Conservation (phyloP, 2,888 invertebrate genomes). For the Magallana nippona region DNA sequence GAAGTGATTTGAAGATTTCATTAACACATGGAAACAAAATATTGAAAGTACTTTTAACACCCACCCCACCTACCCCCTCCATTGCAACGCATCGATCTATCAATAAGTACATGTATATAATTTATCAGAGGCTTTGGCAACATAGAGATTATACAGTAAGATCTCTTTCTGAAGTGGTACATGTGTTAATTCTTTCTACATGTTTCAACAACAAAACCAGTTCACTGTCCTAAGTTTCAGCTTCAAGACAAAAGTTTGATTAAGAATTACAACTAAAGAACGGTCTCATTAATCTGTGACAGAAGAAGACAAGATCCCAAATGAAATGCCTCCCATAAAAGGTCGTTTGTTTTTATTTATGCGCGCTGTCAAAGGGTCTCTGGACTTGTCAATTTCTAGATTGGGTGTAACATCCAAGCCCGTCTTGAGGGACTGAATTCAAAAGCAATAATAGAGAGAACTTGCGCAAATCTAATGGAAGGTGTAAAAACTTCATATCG, state of each 20-base stretch:
- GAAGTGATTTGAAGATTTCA: too few relatives aligned
- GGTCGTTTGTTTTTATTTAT: conserved; percentile 41
- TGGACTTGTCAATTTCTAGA: conserved; percentile 32
- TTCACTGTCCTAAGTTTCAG: neutral
- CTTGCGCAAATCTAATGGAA: conserved; percentile 45
- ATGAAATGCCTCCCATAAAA: conserved; percentile 17
- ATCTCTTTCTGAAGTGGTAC: too few relatives aligned
- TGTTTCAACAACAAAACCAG: neutral
- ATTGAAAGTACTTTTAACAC: too few relatives aligned
- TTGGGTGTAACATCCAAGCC: conserved; percentile 36
- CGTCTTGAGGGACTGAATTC: conserved; percentile 28
- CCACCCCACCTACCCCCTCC: too few relatives aligned
- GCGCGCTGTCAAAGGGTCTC: conserved; percentile 17
- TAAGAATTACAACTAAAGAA: neutral
- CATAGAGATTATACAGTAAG: too few relatives aligned
- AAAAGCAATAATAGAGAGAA: conserved; percentile 30
- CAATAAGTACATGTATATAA: too few relatives aligned
- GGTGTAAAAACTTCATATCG: conserved; percentile 60
- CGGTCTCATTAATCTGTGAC: neutral
- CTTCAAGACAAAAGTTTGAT: neutral
- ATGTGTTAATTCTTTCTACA: too few relatives aligned
- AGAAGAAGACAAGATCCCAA: conserved; percentile 8
- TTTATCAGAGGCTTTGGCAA: too few relatives aligned
- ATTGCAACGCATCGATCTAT: too few relatives aligned
- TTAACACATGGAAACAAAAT: too few relatives aligned